A percentile compares a stretch with the other conserved stretches of the same genome.
These are phyloP conservation scores for Prionace glauca DNA, from an alignment of 2,797 vertebrate genomes.

Conservation along the genomic window DNA sequence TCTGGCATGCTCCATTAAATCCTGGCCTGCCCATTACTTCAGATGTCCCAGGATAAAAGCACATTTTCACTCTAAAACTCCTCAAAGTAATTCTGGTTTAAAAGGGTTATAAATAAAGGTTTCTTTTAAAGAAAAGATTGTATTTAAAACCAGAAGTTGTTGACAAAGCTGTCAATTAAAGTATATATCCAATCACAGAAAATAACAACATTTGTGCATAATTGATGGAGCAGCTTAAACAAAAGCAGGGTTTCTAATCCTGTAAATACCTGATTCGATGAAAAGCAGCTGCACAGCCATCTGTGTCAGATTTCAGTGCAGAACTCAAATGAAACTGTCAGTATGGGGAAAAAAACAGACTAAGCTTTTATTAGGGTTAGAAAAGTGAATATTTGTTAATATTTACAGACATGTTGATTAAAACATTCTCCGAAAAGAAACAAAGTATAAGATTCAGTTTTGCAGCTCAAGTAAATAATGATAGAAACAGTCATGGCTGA, in stretches of 20 bases:
- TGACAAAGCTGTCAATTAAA: neutral
- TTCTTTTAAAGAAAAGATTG: neutral
- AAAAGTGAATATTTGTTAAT: constrained; percentile 17
- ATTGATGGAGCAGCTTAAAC: neutral
- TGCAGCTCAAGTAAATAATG: neutral
- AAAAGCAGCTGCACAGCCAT: constrained; percentile 28
- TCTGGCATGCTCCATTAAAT: too few relatives aligned
- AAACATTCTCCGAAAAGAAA: neutral
- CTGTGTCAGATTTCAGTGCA: constrained; percentile 14
- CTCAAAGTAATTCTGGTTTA: neutral
- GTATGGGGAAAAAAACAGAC: neutral
- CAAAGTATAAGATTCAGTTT: neutral
- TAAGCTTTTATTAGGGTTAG: neutral
- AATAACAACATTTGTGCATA: neutral
- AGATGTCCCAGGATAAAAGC: neutral
- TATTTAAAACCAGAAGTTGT: neutral
- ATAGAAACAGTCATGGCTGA: neutral
- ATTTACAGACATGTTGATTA: neutral
- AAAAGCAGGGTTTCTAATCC: neutral
- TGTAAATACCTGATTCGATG: constrained; percentile 12
- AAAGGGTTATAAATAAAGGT: neutral
- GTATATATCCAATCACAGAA: neutral
- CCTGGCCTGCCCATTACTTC: neutral
- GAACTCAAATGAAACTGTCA: constrained; percentile 24
- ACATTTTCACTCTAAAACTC: neutral